These are phyloP conservation scores for Colossoma macropomum DNA, from an alignment of 2,113 vertebrate genomes.

Conservation along the genomic window DNA sequence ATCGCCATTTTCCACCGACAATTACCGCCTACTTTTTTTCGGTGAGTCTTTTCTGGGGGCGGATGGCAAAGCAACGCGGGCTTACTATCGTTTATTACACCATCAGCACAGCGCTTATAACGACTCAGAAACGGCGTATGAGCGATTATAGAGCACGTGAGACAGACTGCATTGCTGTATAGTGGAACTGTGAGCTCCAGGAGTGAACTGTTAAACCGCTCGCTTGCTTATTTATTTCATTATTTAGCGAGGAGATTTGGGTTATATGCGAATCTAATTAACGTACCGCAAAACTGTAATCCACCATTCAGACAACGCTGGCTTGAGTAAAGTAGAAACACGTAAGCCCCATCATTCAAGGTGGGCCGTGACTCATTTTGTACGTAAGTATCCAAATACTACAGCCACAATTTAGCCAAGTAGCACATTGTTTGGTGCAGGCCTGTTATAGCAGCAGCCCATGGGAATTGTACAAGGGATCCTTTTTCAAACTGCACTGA, in stretches of 20 bases:
- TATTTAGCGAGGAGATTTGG: not conserved
- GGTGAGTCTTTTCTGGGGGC: constrained; percentile 63
- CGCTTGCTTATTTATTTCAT: not conserved
- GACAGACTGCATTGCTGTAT: not conserved
- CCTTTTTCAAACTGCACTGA: not conserved
- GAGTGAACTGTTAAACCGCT: not conserved
- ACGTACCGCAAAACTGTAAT: constrained; percentile 3
- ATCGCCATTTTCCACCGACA: constrained; percentile 79
- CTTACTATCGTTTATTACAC: constrained; percentile 27
- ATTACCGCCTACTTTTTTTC: constrained; percentile 82
- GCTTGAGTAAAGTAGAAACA: constrained; percentile 19
- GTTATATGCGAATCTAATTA: constrained; percentile 11
- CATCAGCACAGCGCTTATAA: not conserved
- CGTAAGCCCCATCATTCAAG: not conserved
- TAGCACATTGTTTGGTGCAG: not conserved
- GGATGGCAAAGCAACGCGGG: constrained; percentile 53
- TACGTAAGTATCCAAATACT: constrained; percentile 17
- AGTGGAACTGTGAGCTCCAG: not conserved
- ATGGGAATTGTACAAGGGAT: not conserved
- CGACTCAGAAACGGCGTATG: not conserved
- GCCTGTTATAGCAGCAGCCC: constrained; percentile 1
- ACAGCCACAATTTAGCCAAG: not conserved
- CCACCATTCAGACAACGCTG: constrained; percentile 3
- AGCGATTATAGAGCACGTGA: not conserved
- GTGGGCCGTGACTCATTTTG: not conserved